A percentile compares a stretch with the other conserved stretches of the same genome.
phyloP scores from a whole-genome alignment of 1,140 invertebrate species.

The Antheraea mylitta region DNA sequence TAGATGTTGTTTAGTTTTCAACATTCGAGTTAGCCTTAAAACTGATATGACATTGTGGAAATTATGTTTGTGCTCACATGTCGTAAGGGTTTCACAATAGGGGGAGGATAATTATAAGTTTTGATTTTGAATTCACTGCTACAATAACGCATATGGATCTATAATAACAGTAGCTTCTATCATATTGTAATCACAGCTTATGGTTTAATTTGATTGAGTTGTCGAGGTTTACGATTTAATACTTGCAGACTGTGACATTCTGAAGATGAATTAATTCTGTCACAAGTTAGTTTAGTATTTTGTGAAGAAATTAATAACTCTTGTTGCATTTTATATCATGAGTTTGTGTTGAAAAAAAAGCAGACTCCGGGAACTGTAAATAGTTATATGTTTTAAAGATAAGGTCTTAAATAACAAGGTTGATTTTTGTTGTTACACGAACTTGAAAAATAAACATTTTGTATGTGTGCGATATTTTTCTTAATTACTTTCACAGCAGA shows the following conservation, averaged over 20 bases:
- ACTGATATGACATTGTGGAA: conserved; percentile 23
- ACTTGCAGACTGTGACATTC: conserved; percentile 67
- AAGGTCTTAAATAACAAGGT: conserved; percentile 73
- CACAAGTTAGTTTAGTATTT: conserved; percentile 72
- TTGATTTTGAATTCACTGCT: conserved; percentile 64
- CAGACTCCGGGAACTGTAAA: conserved; percentile 75
- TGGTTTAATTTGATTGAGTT: conserved; percentile 56
- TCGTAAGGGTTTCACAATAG: conserved; percentile 34
- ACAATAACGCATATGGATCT: conserved; percentile 56
- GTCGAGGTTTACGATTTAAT: conserved; percentile 58
- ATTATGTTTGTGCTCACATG: conserved; percentile 35
- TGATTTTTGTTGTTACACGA: conserved; percentile 78
- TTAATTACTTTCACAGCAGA: conserved; percentile 36
- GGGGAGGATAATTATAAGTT: conserved; percentile 43
- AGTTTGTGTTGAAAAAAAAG: conserved; percentile 72
- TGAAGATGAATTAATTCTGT: conserved; percentile 69
- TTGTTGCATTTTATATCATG: conserved; percentile 74
- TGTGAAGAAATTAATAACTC: conserved; percentile 65
- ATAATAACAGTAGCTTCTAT: conserved; percentile 70
- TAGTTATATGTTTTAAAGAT: conserved; percentile 77
- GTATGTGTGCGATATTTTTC: conserved; percentile 74
- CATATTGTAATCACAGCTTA: conserved; percentile 71
- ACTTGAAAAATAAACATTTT: conserved; percentile 78
- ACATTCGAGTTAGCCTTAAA: neutral
- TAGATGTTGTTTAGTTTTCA: conserved; percentile 9